Evolutionary conservation across 1,140 invertebrate species (phyloP), one percentile per base, ranked within the genome.

Genomic region (Tetraneura akinire): DNA sequence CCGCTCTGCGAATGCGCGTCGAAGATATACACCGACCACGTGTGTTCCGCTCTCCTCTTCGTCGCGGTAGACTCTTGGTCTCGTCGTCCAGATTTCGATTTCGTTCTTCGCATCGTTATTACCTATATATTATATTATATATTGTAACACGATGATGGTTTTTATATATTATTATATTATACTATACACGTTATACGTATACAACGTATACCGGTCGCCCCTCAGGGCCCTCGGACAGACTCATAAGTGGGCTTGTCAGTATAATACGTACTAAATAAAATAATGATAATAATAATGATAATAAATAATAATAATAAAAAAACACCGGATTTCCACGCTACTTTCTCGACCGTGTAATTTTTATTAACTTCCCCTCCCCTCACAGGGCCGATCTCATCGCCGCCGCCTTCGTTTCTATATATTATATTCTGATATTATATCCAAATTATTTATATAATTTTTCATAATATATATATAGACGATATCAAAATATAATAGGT

Each of bases 271-370:
- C 62, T 60, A 60, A 78, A 78, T 55, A 60, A 78, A 42, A 76
- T 32, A 53, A 53, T 18, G 18, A 51, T 13, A 62, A 32, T 32
- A 62, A 74, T 51, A 53, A 55, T 47, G 18, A 76, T n/a, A n/a
- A n/a, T n/a, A n/a, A n/a, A n/a, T n/a, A n/a, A n/a, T n/a, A n/a
- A n/a, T 45, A 55, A 74, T 42, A 55, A 73, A 76, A 76, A 29
- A 37, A 78, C 74, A 78, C 74, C 55, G 74, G 74, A 78, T 78
- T 78, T 78, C 74, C 74, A 78, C 74, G 74, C 51, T 78, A 78
- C 74, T 60, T 78, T 60, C 74, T 78, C 74, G 74, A 78, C 74
- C 74, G 74, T 78, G 74, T 78, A 78, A 78, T 78, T 78, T 78
- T 60, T 78, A 78, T 78, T 78, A 57, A 78, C 74, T 78, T 45